Conservation (phyloP, 2,797 vertebrate genomes). For the Coluber constrictor region DNA sequence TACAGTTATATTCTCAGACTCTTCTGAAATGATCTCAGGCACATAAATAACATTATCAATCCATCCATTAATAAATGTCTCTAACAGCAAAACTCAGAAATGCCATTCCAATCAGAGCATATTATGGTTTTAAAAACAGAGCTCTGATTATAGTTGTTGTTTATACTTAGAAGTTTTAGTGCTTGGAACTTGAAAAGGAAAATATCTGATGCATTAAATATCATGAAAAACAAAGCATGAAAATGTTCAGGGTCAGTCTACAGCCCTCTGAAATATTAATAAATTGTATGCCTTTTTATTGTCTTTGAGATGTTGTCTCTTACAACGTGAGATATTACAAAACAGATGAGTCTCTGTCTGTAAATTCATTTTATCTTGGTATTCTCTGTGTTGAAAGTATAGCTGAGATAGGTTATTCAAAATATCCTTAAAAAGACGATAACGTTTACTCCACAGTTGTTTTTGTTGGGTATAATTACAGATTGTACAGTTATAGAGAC, state of each 20-base stretch:
- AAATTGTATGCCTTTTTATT: slow-evolving; percentile 1
- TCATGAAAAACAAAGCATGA: slow-evolving; percentile 25
- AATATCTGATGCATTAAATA: slow-evolving; percentile 52
- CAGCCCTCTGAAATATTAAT: slow-evolving; percentile 28
- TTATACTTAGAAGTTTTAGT: slow-evolving; percentile 31
- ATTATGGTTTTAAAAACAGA: slow-evolving; percentile 36
- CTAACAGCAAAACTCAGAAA: slow-evolving; percentile 46
- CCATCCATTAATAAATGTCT: slow-evolving; percentile 61
- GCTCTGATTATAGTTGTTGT: slow-evolving; percentile 21
- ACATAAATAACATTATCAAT: slow-evolving; percentile 48
- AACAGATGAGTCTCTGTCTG: not conserved
- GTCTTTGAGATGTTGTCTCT: not conserved
- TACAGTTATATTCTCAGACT: slow-evolving; percentile 43
- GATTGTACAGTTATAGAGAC: too few species aligned
- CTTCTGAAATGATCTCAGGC: slow-evolving; percentile 53
- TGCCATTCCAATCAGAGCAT: slow-evolving; percentile 44
- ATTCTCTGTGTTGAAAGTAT: not conserved
- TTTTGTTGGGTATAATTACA: too few species aligned
- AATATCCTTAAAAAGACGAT: too few species aligned
- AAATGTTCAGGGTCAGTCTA: slow-evolving; percentile 15
- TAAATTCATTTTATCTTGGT: not conserved
- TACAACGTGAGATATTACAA: not conserved
- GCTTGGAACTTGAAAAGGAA: slow-evolving; percentile 40
- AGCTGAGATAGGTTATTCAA: not conserved
- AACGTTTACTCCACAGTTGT: too few species aligned